Conservation (phyloP, 2,888 invertebrate species). For the Pilophorus perplexus region DNA sequence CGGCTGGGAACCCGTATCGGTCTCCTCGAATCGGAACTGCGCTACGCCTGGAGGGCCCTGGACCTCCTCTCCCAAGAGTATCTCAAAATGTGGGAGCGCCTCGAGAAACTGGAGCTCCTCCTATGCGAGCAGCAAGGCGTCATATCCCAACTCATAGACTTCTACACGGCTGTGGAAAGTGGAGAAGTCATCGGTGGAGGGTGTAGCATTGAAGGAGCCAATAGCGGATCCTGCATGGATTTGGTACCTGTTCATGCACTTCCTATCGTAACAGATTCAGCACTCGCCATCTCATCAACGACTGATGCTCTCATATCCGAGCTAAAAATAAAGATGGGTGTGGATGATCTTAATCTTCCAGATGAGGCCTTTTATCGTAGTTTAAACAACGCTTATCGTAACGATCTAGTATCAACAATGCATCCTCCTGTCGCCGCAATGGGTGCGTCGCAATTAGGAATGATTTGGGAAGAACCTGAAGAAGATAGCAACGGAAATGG, state of each 20-base stretch:
- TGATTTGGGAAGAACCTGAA: constrained; percentile 85
- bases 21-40: constrained; percentile 83
- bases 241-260: constrained; percentile 37
- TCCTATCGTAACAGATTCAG: constrained; percentile 31
- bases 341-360: constrained; percentile 63
- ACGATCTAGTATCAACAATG: constrained; percentile 62
- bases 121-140: constrained; percentile 88
- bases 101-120: constrained; percentile 83
- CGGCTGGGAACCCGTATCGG: constrained; percentile 80
- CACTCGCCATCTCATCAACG: constrained; percentile 32
- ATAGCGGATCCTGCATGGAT: constrained; percentile 42
- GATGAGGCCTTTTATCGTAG: constrained; percentile 86
- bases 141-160: constrained; percentile 80
- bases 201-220: constrained; percentile 36
- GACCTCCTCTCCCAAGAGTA: constrained; percentile 88
- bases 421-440: constrained; percentile 51
- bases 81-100: constrained; percentile 88
- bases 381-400: constrained; percentile 81
- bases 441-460: constrained; percentile 71
- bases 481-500: constrained; percentile 59
- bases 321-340: constrained; percentile 52
- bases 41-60: constrained; percentile 88
- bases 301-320: constrained; percentile 51
- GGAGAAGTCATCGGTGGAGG: constrained; percentile 51
- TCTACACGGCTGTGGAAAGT: constrained; percentile 56